Conservation (phyloP, 1,140 invertebrate species). For the Euwallacea fornicatus region DNA sequence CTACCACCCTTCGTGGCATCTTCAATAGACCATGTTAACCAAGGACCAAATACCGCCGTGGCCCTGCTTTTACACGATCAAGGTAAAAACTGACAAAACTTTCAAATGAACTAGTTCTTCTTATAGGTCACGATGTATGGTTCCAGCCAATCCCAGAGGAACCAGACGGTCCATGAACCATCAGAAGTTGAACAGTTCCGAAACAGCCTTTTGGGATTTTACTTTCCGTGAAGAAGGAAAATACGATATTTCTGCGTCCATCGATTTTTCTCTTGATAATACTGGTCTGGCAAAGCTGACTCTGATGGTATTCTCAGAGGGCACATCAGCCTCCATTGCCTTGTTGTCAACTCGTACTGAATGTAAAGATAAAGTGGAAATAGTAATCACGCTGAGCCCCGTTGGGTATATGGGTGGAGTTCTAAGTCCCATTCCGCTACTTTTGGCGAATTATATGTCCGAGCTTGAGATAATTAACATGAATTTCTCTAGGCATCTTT, state of each 20-base stretch:
- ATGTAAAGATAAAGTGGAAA: conserved; percentile 60
- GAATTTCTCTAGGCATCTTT: background rate
- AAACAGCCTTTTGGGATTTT: conserved; percentile 25
- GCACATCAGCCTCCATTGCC: conserved; percentile 61
- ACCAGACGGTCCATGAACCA: conserved; percentile 32
- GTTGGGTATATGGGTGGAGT: conserved; percentile 54
- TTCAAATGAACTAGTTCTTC: background rate
- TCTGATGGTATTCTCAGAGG: conserved; percentile 63
- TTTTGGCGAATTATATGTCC: conserved; percentile 10
- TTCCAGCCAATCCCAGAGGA: conserved; percentile 62
- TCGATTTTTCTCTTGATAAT: conserved; percentile 59
- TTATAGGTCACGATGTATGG: conserved; percentile 60
- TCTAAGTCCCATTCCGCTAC: conserved; percentile 11
- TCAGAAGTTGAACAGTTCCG: conserved; percentile 10
- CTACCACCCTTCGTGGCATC: conserved; percentile 9
- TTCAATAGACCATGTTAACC: conserved; percentile 11
- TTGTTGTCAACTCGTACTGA: conserved; percentile 57
- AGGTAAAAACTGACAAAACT: conserved; percentile 14
- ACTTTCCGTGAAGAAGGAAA: conserved; percentile 72
- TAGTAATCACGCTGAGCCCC: conserved; percentile 61
- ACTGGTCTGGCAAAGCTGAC: conserved; percentile 57
- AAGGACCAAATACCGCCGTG: conserved; percentile 4
- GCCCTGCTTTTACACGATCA: conserved; percentile 16
- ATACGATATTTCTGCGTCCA: conserved; percentile 66
- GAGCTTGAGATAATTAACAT: conserved; percentile 8